Evolutionary conservation across 2,888 invertebrate genomes (phyloP), one percentile per base, ranked within the genome.

Genomic region (Globia sparganii): DNA sequence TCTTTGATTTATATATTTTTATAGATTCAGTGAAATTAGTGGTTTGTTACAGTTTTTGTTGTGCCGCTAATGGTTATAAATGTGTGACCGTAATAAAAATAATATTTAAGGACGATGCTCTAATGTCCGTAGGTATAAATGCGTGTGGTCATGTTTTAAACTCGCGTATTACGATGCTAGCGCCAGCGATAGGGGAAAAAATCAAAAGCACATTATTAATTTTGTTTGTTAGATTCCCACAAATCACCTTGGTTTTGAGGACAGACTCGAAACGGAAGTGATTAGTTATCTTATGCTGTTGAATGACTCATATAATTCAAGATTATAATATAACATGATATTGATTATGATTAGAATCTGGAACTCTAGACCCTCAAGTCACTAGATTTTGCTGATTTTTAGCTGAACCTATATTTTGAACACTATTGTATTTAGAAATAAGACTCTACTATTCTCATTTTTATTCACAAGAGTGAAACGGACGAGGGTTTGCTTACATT

Each of bases 1-100:
- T 96, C 92, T 92, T 93, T 95, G 94, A 95, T 96, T 95, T 96
- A 95, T 95, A 93, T 93, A 91, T 91, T 93, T 94, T 95, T 95
- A 94, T 95, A 94, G 93, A 93, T 94, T 94, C 90, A 90, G 92
- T 93, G 90, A 94, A 95, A 95, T 96, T 94, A 94, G 92, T 87
- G 95, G 95, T 94, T 89, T 95, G 90, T 93, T 91, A 91, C 91
- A 86, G 92, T 94, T 95, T 95, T 94, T 93, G 92, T 93, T 89
- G 85, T 83, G 89, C 90, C 92, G 91, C 92, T 96, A 95, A 96
- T 96, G 94, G 94, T 93, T 93, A 91, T 92, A 92, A 95, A 95
- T 94, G 95, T 93, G 94, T 93, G 93, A 94, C 91, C 91, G 87
- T 80, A 87, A 88, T 86, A 89, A 87, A 88, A 88, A 89, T 79